Evolutionary conservation across 2,888 invertebrate species (phyloP).

Genomic region (Hemithea aestivaria): DNA sequence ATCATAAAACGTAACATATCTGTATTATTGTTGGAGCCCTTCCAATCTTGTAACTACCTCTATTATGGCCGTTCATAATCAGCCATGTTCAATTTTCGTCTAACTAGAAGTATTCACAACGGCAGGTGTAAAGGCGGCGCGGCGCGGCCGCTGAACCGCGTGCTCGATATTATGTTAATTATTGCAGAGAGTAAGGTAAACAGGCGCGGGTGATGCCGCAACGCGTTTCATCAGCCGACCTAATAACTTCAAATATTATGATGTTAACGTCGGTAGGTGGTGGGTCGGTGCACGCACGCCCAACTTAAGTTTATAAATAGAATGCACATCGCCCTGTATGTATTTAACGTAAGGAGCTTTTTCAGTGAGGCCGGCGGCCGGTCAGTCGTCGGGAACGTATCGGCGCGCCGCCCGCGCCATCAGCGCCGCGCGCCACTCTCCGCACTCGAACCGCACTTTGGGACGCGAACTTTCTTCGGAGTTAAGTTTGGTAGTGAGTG

Average conservation of each 20-base stretch:
- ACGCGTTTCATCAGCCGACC: slow-evolving; percentile 63
- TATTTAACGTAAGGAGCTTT: slow-evolving; percentile 70
- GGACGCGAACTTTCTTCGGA: slow-evolving; percentile 29
- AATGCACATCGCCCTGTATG: slow-evolving; percentile 68
- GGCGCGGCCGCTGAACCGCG: neutral
- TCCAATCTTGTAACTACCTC: slow-evolving; percentile 47
- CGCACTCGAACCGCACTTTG: slow-evolving; percentile 35
- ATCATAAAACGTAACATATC: slow-evolving; percentile 46
- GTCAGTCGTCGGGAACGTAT: slow-evolving; percentile 59
- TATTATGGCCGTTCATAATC: slow-evolving; percentile 31
- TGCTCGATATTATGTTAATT: slow-evolving; percentile 25
- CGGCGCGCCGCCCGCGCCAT: slow-evolving; percentile 61
- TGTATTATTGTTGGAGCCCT: slow-evolving; percentile 57
- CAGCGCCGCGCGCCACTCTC: slow-evolving; percentile 29
- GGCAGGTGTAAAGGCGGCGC: slow-evolving; percentile 1
- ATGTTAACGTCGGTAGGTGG: slow-evolving; percentile 59
- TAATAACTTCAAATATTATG: slow-evolving; percentile 70
- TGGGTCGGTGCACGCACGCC: slow-evolving; percentile 55
- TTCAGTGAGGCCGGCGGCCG: slow-evolving; percentile 47
- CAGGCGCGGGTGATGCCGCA: slow-evolving; percentile 35
- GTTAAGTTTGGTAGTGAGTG: slow-evolving; percentile 46
- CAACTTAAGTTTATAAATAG: slow-evolving; percentile 76
- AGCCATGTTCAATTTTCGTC: slow-evolving; percentile 34
- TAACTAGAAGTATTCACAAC: slow-evolving; percentile 14
- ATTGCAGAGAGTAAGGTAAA: slow-evolving; percentile 19